phyloP scores from a whole-genome alignment of 37 sponge, comb jelly and placozoan species.

The Ianthella basta region DNA sequence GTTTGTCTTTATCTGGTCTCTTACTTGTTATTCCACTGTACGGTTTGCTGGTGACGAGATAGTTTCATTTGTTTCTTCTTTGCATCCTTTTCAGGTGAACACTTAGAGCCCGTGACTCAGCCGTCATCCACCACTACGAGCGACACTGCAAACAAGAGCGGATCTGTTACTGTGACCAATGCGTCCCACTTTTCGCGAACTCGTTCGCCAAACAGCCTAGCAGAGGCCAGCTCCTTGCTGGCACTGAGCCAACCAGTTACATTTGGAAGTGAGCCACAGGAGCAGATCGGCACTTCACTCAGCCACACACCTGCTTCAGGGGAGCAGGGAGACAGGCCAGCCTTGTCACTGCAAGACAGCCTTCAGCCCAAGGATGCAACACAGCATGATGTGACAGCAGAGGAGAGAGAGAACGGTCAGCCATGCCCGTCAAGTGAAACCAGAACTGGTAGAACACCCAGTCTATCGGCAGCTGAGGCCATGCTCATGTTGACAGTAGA shows the following conservation, averaged over 20 bases:
- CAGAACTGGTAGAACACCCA: constrained; percentile 30
- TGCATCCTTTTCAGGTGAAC: background rate
- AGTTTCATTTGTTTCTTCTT: background rate
- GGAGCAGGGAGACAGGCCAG: too few species aligned
- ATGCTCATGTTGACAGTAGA: constrained; percentile 49
- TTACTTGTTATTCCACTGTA: too few species aligned
- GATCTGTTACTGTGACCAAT: background rate
- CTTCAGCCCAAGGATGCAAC: too few species aligned
- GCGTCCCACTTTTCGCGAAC: background rate
- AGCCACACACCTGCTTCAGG: too few species aligned
- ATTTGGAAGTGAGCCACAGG: background rate
- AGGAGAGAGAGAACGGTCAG: background rate
- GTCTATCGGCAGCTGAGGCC: constrained; percentile 64
- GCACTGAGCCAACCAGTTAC: constrained; percentile 30
- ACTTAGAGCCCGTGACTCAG: background rate
- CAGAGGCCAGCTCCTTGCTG: constrained; percentile 42
- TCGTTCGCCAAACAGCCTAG: constrained; percentile 41
- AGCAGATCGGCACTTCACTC: background rate
- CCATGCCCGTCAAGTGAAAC: background rate
- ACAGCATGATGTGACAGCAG: too few species aligned
- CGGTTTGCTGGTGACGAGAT: too few species aligned
- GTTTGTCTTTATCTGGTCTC: too few species aligned
- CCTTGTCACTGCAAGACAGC: too few species aligned
- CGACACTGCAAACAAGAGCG: background rate
- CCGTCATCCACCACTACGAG: background rate